Evolutionary conservation across 2,797 vertebrate species (phyloP).

Genomic region (Momotus momota): DNA sequence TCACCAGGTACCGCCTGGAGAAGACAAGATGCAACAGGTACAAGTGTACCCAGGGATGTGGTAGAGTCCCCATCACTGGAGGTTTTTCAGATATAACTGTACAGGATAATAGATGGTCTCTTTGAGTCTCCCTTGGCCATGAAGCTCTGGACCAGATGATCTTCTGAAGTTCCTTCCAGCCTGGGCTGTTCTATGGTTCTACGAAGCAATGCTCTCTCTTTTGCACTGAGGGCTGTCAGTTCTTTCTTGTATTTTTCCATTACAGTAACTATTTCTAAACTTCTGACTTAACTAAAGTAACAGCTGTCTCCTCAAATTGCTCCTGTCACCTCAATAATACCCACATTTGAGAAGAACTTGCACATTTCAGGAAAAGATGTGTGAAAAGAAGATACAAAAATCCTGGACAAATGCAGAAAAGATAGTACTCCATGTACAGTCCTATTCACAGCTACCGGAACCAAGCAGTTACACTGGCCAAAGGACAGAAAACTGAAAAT

Average conservation of each 20-base stretch:
- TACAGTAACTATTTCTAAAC: constrained; percentile 19
- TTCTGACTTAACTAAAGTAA: neutral
- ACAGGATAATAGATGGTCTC: neutral
- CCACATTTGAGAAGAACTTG: neutral
- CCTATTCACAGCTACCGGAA: neutral
- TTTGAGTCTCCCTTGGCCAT: neutral
- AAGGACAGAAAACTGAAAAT: neutral
- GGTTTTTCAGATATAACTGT: neutral
- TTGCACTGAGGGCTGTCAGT: neutral
- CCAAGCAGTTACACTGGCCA: neutral
- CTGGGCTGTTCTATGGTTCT: neutral
- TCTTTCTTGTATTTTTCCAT: neutral
- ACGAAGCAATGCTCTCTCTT: neutral
- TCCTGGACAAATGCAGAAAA: neutral
- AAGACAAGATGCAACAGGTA: neutral
- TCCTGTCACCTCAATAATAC: neutral
- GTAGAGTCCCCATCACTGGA: neutral
- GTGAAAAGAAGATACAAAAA: neutral
- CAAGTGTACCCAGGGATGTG: neutral
- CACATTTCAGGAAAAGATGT: neutral
- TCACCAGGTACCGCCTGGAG: neutral
- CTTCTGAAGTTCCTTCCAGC: neutral
- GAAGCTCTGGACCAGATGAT: neutral
- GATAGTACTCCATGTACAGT: neutral
- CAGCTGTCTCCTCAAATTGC: neutral